Conservation (phyloP, 1,140 invertebrate species). For the Gonatopus flavifemur region DNA sequence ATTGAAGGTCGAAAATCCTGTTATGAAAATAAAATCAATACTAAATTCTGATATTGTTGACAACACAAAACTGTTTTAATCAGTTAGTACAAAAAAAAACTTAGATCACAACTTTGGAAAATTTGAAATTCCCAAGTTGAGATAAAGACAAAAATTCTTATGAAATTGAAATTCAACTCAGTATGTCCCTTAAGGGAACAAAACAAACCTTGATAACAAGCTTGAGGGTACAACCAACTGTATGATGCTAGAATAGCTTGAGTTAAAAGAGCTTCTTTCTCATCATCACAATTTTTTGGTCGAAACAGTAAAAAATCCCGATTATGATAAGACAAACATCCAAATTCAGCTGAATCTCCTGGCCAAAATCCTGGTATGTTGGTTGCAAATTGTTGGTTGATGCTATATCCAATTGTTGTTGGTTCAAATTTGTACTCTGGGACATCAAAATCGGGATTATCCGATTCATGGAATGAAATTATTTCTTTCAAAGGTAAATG, state of each 20-base stretch:
- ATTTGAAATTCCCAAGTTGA: constrained; percentile 3
- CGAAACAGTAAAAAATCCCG: constrained; percentile 59
- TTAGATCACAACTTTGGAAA: constrained; percentile 35
- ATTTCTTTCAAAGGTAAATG: constrained; percentile 66
- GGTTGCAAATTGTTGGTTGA: constrained; percentile 63
- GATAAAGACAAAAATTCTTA: background rate
- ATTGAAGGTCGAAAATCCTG: constrained; percentile 83
- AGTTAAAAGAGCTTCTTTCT: constrained; percentile 68
- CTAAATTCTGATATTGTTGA: too few species aligned
- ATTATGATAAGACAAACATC: constrained; percentile 72
- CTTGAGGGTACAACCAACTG: constrained; percentile 77
- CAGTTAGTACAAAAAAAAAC: too few species aligned
- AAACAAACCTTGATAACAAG: constrained; percentile 73
- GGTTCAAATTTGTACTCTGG: constrained; percentile 64
- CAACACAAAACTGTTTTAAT: too few species aligned
- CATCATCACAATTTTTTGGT: constrained; percentile 48
- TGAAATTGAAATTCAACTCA: too few species aligned
- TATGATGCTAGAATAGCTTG: constrained; percentile 78
- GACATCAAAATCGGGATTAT: constrained; percentile 60
- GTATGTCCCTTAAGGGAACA: too few species aligned
- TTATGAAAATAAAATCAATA: too few species aligned
- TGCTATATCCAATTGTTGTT: constrained; percentile 58
- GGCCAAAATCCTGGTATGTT: constrained; percentile 83
- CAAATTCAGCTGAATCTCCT: constrained; percentile 74
- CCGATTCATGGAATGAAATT: constrained; percentile 60